Evolutionary conservation across 2,888 invertebrate genomes (phyloP), one percentile per base, ranked within the genome.

Genomic region (Phytoseiulus persimilis): DNA sequence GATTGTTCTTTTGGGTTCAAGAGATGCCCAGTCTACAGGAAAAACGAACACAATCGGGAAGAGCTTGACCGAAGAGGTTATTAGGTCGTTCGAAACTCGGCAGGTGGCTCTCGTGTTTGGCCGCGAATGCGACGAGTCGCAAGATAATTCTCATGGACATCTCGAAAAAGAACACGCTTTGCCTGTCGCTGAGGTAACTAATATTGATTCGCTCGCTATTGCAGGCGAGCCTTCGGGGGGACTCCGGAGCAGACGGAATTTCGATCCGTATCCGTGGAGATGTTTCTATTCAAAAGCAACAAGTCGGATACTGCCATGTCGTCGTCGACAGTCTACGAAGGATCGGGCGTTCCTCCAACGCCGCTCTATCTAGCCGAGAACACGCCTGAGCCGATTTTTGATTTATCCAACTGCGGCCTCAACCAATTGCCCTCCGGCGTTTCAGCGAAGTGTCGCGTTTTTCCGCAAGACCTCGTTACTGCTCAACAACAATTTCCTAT

Each of bases 381-480:
- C 33, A 87, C 87, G 0, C 87, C 87, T 14, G 87, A 87, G 33
- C 87, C 87, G 11, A 45, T 87, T 33, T 87, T 87, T 23, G 87
- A 87, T 14, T 31, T 87, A 11, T 39, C 39, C 14, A 39, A 87
- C 6, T 87, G 87, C 33, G 39, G 45, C 31, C 31, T 87, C 6
- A 33, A n/a, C 31, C 39, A 87, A 39, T 33, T 87, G 33, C 87
- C 87, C 28, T 6, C 87, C 11, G 87, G 87, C 1, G 87, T 87
- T 5, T 18, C 33, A 31, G 87, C 87, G n/a, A 87, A 87, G 18
- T 87, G 87, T 45, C 87, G 87, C 9, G 87, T 87, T 0, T n/a
- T 87, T 87, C 87, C 87, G 87, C 87, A 87, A 87, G 87, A 87
- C 87, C 9, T 87, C 87, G 87, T n/a, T 87, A 11, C 87, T 87